phyloP scores from a whole-genome alignment of 2,113 vertebrate species.

The Psittacula cyanocephala region DNA sequence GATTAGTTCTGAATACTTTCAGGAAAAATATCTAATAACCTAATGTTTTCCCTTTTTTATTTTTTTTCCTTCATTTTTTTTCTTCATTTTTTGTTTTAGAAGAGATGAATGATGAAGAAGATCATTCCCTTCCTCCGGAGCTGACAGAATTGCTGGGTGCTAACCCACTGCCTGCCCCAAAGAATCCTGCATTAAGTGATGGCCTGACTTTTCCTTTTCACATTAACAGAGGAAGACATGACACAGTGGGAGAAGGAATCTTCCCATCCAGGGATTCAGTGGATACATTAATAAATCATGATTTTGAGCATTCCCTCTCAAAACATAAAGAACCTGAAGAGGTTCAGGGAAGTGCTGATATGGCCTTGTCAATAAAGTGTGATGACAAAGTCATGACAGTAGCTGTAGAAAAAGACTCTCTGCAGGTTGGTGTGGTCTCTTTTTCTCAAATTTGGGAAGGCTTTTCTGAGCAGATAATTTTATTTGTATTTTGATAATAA shows the following conservation, averaged over 20 bases:
- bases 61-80: not conserved
- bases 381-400: constrained; percentile 86
- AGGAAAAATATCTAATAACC: not conserved
- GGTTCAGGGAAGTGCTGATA: constrained; percentile 72
- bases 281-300: constrained; percentile 52
- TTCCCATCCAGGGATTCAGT: constrained; percentile 45
- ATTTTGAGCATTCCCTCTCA: constrained; percentile 58
- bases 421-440: constrained; percentile 80
- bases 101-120: constrained; percentile 80
- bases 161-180: constrained; percentile 46
- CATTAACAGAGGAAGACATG: constrained; percentile 71
- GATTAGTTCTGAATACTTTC: not conserved
- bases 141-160: constrained; percentile 76
- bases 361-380: constrained; percentile 84
- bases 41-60: not conserved
- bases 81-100: constrained; percentile 41
- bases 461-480: not conserved
- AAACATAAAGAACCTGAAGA: constrained; percentile 79
- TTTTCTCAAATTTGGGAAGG: not conserved
- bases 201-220: constrained; percentile 76
- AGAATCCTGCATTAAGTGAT: constrained; percentile 45
- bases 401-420: constrained; percentile 85
- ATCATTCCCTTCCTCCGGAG: constrained; percentile 80
- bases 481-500: not conserved
- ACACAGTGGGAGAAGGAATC: constrained; percentile 24